Base-by-base conservation (phyloP, 2,113 vertebrate genomes). In the Himantopus leucocephalus region DNA sequence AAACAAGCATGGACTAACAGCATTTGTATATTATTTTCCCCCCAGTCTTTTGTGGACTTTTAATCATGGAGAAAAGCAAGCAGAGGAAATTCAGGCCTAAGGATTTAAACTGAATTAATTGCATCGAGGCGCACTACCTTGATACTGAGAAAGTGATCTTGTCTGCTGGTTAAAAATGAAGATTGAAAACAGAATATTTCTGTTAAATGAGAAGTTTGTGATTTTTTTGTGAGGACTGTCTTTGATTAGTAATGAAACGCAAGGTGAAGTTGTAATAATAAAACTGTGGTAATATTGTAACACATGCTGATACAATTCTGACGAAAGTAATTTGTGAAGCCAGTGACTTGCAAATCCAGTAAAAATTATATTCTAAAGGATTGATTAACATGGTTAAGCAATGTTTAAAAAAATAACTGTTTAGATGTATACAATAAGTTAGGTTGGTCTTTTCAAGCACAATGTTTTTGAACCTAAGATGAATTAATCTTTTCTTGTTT, bases 21-120 rank as follows among this genome's bases (percentile, higher is more conserved):
- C 0, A 60, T 14, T 47, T 50, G 7, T 24, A 4, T 10, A 5
- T 22, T 7, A 24, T n/a, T 55, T 37, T 12, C 9, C 3, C 1
- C 5, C 10, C 19, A 24, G 8, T 29, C n/a, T 74, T 53, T 34
- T 16, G 14, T 45, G 39, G 9, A 59, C 26, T 37, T 73, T 80
- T 71, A 45, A 62, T 35, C 22, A 34, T 3, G 5, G 6, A 39
- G 29, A 88, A 91, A 77, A 58, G 19, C 14, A 80, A 66, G 24
- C 7, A 48, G n/a, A 45, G 20, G 24, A 66, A 85, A 71, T 50
- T 18, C 60, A 91, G 32, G 7, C 17, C 37, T 71, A 64, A 67
- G 29, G 22, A 62, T 74, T 85, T 59, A 34, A 74, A 66, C 0
- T 37, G 30, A 91, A 85, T 72, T 4, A 47, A 56, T 16, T 73